Percentiles rank a stretch among this genome's conserved stretches.
Conservation (phyloP, 2,888 invertebrate species). For the Lydus trimaculatus region DNA sequence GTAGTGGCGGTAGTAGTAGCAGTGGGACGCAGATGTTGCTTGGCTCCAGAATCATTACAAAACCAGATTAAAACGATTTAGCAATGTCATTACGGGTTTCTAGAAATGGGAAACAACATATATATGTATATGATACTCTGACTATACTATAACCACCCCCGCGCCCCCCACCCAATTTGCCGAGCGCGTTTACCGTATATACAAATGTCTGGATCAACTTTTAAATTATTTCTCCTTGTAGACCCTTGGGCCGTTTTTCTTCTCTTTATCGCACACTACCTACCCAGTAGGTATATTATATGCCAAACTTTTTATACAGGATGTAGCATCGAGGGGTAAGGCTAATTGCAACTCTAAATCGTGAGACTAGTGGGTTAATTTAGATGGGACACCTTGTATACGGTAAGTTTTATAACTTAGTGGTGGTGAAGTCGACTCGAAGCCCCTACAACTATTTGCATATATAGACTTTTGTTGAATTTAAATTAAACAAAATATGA, state of each 20-base stretch:
- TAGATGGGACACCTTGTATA: too few relatives aligned
- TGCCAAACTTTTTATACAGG: too few relatives aligned
- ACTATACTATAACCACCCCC: too few relatives aligned
- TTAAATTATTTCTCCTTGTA: not conserved
- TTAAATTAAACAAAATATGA: not conserved
- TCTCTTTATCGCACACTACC: not conserved
- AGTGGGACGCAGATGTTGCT: constrained; percentile 34
- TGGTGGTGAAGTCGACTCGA: not conserved
- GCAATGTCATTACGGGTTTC: constrained; percentile 39
- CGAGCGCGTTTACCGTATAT: not conserved
- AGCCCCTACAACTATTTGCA: not conserved
- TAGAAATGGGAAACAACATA: constrained; percentile 17
- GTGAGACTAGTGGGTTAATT: too few relatives aligned
- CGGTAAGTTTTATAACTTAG: too few relatives aligned
- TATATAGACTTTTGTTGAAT: not conserved
- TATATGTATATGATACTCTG: not conserved
- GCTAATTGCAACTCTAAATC: too few relatives aligned
- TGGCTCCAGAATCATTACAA: constrained; percentile 34
- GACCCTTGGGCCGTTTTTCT: not conserved
- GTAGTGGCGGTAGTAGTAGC: not conserved
- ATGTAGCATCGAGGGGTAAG: too few relatives aligned
- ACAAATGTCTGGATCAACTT: not conserved
- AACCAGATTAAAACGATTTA: constrained; percentile 44
- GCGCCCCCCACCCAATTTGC: too few relatives aligned
- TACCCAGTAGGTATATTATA: not conserved